Conservation (phyloP, 1,140 invertebrate species). For the Bicyclus anynana region DNA sequence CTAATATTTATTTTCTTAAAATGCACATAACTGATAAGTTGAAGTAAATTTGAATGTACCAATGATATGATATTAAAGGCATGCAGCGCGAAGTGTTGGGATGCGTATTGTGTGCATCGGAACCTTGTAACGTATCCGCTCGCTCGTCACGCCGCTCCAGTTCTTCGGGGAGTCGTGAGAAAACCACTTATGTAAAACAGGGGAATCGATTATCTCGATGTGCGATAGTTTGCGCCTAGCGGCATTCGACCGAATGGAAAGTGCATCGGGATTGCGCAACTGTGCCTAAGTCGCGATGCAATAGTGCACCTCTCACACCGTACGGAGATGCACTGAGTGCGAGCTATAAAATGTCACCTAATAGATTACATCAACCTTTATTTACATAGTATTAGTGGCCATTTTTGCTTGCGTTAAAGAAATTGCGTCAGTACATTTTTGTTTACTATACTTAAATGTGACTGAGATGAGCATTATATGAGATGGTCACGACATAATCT, state of each 20-base stretch:
- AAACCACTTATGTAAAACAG: constrained; percentile 64
- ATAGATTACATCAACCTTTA: constrained; percentile 2
- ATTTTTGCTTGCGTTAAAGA: neutral
- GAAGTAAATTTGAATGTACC: neutral
- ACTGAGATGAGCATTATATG: constrained; percentile 11
- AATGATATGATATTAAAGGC: neutral
- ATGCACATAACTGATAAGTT: no score
- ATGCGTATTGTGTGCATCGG: constrained; percentile 22
- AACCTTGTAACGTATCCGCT: constrained; percentile 47
- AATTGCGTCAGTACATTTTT: neutral
- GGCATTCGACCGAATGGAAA: constrained; percentile 56
- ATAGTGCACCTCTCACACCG: constrained; percentile 26
- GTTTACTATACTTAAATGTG: neutral
- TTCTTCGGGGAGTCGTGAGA: constrained; percentile 57
- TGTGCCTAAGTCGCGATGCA: constrained; percentile 23
- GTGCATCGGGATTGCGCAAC: constrained; percentile 56
- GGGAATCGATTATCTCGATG: constrained; percentile 65
- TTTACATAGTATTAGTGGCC: neutral
- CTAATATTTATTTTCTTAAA: no score
- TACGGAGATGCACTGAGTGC: constrained; percentile 12
- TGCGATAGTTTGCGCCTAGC: constrained; percentile 43
- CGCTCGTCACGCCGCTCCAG: constrained; percentile 46
- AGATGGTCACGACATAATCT: constrained; percentile 18
- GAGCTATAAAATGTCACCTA: neutral
- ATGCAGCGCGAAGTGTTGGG: neutral